Base-by-base conservation (phyloP, 2,888 invertebrate genomes). In the Napeogenes inachia region DNA sequence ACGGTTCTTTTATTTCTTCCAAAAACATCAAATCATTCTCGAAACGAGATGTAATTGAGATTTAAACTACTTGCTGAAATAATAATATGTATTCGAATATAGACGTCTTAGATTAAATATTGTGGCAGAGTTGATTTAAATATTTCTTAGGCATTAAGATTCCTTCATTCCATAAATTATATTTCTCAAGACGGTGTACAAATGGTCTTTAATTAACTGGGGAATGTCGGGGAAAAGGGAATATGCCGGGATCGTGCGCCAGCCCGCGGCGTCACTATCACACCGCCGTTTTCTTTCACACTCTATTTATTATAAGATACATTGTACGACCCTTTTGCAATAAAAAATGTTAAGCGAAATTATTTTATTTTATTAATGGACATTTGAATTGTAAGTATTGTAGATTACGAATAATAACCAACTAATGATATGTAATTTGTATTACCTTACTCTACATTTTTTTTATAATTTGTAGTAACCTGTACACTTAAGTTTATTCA, bases 171-270 rank as follows among this genome's bases (percentile, higher is more conserved):
- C 78, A 84, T 83, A 85, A 88, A 85, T 88, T 82, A 84, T 86
- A 85, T 83, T 84, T 82, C 77, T 75, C 78, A 78, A 85, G 86
- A 86, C 85, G 84, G 82, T 84, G 80, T 86, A 87, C 84, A 87
- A 88, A 87, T 87, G 85, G 85, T 81, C 82, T 87, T 87, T 87
- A 89, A 89, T 89, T 89, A 89, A 87, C 86, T 85, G 79, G 80
- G 84, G 86, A 88, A 87, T 87, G 86, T 80, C 79, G 82, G 80
- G 77, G 77, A 83, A 84, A 82, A 80, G 84, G 85, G 82, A 86
- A 82, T 85, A 87, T 85, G 84, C 82, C 75, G 70, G 76, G 81
- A 82, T 79, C 81, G 80, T 73, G 42, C 73, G 75, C 72, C 71
- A 74, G 70, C 74, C 71, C 65, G 64, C 67, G 70, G 67, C 69